These are phyloP conservation scores for Patagioenas fasciata DNA, from an alignment of 2,113 vertebrate species.

Conservation along the genomic window DNA sequence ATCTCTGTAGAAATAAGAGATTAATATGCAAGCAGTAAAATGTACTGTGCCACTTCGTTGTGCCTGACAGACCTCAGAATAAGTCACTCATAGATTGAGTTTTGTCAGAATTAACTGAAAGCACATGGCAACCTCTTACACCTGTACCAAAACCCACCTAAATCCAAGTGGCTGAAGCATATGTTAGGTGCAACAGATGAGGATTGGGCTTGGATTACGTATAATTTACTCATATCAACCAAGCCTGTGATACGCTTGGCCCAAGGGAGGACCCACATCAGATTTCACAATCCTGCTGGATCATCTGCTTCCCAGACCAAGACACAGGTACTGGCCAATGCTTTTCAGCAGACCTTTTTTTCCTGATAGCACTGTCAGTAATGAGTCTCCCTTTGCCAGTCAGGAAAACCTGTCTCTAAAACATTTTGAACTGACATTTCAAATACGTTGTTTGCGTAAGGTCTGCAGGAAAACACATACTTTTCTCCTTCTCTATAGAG, in stretches of 20 bases:
- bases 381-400: neutral
- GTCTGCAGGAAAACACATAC: neutral
- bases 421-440: constrained; percentile 20
- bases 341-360: neutral
- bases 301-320: neutral
- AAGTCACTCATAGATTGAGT: neutral
- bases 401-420: neutral
- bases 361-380: neutral
- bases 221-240: neutral
- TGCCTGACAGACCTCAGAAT: neutral
- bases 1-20: neutral
- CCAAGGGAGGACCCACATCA: neutral
- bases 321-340: neutral
- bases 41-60: neutral
- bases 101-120: neutral
- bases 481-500: neutral
- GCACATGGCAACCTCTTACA: accelerated
- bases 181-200: neutral
- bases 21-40: neutral
- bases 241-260: neutral
- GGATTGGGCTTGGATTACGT: neutral
- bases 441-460: neutral
- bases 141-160: neutral
- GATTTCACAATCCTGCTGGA: neutral
- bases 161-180: neutral